phyloP scores from a whole-genome alignment of 2,888 invertebrate species.

The Hoplodrina ambigua region DNA sequence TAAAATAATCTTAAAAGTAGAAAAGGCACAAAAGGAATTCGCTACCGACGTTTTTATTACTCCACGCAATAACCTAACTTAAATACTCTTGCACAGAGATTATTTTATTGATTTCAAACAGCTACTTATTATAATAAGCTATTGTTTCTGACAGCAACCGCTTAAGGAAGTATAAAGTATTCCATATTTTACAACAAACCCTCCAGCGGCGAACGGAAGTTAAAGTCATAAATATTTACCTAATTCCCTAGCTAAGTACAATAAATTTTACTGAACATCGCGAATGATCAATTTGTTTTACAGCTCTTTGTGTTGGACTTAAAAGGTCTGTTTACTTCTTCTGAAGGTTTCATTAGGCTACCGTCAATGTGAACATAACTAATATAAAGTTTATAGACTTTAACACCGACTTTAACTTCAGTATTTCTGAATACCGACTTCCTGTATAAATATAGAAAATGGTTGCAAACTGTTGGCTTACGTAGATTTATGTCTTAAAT shows the following conservation, averaged over 20 bases:
- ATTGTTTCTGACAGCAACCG: conserved; percentile 29
- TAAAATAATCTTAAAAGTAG: too few relatives aligned
- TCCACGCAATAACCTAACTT: not conserved
- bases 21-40: too few relatives aligned
- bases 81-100: not conserved
- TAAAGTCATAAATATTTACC: conserved; percentile 19
- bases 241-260: not conserved
- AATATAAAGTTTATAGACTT: too few relatives aligned
- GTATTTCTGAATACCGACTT: too few relatives aligned
- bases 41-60: too few relatives aligned
- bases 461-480: too few relatives aligned
- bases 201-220: conserved; percentile 13
- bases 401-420: not conserved
- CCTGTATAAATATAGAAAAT: too few relatives aligned
- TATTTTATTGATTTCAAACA: conserved; percentile 5
- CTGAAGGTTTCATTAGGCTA: too few relatives aligned
- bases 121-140: conserved; percentile 16
- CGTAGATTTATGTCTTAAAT: too few relatives aligned
- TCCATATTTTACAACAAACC: conserved; percentile 3
- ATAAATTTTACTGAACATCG: conserved; percentile 4
- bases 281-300: conserved; percentile 35
- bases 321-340: not conserved
- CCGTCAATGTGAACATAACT: not conserved
- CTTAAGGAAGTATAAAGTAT: conserved; percentile 14
- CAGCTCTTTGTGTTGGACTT: conserved; percentile 26